Conservation (phyloP, 2,797 vertebrate genomes). For the Kryptopterus vitreolus region DNA sequence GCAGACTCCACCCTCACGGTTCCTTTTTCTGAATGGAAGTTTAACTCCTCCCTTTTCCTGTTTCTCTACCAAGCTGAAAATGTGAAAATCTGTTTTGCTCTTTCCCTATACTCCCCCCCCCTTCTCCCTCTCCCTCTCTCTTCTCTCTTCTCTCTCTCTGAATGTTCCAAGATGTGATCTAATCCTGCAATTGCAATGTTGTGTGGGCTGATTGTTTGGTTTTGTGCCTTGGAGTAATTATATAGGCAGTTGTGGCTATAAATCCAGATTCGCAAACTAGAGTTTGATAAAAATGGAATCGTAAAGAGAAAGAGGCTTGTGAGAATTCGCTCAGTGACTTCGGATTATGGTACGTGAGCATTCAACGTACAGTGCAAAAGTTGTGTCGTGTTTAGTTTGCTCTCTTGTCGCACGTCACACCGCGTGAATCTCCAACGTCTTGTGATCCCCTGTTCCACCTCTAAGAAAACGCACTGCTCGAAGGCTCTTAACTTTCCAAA, state of each 20-base stretch:
- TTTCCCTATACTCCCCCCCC: slow-evolving; percentile 25
- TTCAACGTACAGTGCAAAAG: slow-evolving; percentile 54
- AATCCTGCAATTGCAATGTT: slow-evolving; percentile 70
- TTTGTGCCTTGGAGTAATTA: slow-evolving; percentile 78
- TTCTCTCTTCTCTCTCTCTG: slow-evolving; percentile 39
- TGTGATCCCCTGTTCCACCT: slow-evolving; percentile 26
- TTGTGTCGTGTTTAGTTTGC: slow-evolving; percentile 46
- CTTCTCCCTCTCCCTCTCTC: slow-evolving; percentile 14
- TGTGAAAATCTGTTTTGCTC: slow-evolving; percentile 64
- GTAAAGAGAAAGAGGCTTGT: neutral
- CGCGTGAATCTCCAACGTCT: slow-evolving; percentile 34
- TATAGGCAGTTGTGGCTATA: slow-evolving; percentile 74
- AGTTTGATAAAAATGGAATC: slow-evolving; percentile 34
- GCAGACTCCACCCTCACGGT: slow-evolving; percentile 53
- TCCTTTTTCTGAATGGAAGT: slow-evolving; percentile 70
- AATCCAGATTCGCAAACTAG: slow-evolving; percentile 56
- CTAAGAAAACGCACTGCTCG: slow-evolving; percentile 68
- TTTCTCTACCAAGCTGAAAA: slow-evolving; percentile 74
- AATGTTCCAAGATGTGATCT: slow-evolving; percentile 78
- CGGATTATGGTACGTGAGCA: slow-evolving; percentile 50
- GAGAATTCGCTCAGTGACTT: slow-evolving; percentile 4
- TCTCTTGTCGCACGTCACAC: slow-evolving; percentile 34
- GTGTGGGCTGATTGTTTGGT: slow-evolving; percentile 77
- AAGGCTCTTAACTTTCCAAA: slow-evolving; percentile 74
- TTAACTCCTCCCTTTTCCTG: slow-evolving; percentile 78